Conservation (phyloP, 2,888 invertebrate genomes). For the Hemicrepidius hirtus region DNA sequence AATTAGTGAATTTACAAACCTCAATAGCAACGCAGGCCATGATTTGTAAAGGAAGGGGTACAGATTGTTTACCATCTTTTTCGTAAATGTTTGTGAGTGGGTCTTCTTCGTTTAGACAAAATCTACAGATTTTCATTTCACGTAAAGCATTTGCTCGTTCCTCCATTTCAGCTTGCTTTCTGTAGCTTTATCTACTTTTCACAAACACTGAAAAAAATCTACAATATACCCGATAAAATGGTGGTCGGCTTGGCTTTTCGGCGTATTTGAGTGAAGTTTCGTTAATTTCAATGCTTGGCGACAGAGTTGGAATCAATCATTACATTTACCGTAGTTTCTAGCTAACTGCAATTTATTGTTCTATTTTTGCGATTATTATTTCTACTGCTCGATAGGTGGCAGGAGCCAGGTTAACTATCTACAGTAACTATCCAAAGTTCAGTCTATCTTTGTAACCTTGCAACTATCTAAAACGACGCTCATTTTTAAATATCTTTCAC, state of each 20-base stretch:
- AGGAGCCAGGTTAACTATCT: too few species aligned
- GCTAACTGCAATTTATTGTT: neutral
- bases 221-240: conserved; percentile 63
- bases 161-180: conserved; percentile 72
- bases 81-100: conserved; percentile 81
- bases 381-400: too few species aligned
- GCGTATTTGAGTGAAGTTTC: conserved; percentile 20
- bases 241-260: conserved; percentile 67
- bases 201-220: conserved; percentile 57
- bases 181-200: neutral
- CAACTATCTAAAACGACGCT: too few species aligned
- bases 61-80: conserved; percentile 76
- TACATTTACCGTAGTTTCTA: neutral
- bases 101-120: conserved; percentile 81
- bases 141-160: conserved; percentile 77
- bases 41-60: conserved; percentile 83
- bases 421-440: too few species aligned
- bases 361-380: too few species aligned
- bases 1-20: conserved; percentile 73
- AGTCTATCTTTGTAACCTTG: too few species aligned
- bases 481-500: too few species aligned
- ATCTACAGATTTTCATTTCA: conserved; percentile 82
- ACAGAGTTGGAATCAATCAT: conserved; percentile 52
- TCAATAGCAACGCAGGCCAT: conserved; percentile 86
- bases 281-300: conserved; percentile 48